Evolutionary conservation across 2,797 vertebrate genomes (phyloP).

Genomic region (Ataeniobius toweri): DNA sequence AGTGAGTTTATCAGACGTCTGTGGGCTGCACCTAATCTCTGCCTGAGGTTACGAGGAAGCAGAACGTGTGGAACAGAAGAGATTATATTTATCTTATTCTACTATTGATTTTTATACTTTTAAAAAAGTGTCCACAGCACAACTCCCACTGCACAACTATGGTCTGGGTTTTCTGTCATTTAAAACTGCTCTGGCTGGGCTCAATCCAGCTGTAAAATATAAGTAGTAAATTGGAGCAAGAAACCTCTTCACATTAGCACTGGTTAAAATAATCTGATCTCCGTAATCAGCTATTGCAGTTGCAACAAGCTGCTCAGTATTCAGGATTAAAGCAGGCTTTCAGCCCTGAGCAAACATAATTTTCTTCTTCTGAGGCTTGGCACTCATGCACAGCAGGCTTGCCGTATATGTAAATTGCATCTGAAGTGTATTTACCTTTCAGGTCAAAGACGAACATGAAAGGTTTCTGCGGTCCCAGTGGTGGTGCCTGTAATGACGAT

Average conservation of each 20-base stretch:
- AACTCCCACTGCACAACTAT: not conserved
- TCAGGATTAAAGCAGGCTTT: conserved; percentile 33
- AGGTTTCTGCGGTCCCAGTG: conserved; percentile 48
- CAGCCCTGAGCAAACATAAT: conserved; percentile 21
- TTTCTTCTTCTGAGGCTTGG: conserved; percentile 28
- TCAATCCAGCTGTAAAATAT: not conserved
- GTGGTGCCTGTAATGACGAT: conserved; percentile 55
- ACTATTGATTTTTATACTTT: not conserved
- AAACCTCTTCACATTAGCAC: not conserved
- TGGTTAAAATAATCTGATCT: conserved; percentile 21
- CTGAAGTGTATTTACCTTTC: conserved; percentile 64
- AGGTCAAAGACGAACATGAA: conserved; percentile 65
- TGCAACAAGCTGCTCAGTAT: conserved; percentile 17
- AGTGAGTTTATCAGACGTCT: conserved; percentile 11
- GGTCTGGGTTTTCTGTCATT: not conserved
- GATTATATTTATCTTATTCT: not conserved
- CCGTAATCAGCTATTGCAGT: conserved; percentile 8
- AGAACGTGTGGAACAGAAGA: conserved; percentile 8
- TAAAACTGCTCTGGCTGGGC: not conserved
- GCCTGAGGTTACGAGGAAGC: conserved; percentile 10
- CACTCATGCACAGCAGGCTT: conserved; percentile 23
- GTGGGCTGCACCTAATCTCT: conserved; percentile 12
- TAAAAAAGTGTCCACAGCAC: not conserved
- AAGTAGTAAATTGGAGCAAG: not conserved
- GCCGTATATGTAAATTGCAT: conserved; percentile 49